Evolutionary conservation across 2,113 vertebrate species (phyloP), one percentile per base, ranked within the genome.

Genomic region (Sinocyclocheilus anshuiensis): DNA sequence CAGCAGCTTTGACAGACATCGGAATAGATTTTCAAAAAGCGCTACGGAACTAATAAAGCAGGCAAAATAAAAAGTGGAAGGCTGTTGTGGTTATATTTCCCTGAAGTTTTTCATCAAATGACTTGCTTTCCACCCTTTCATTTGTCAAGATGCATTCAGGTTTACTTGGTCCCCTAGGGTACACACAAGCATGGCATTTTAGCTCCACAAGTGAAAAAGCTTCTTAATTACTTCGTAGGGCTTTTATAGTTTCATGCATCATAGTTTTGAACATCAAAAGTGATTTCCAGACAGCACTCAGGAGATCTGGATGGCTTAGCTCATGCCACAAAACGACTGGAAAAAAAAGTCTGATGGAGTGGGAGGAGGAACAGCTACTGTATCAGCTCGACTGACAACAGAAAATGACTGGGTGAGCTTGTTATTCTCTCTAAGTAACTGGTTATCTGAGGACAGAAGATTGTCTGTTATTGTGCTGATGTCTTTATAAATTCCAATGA

Each of bases 151-250:
- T 90, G 88, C 85, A 65, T 84, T 77, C 69, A 83, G 87, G 80
- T 88, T 92, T 91, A 85, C 91, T 89, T 84, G 39, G 87, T 88
- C 86, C 77, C 89, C 82, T 39, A 10, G 83, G 90, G 90, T 79
- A 83, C 86, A 88, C 15, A 24, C 80, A 65, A 80, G 67, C 83
- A 29, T 81, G 79, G 89, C 87, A 89, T 90, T 93, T 87, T 84
- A 36, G 89, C 91, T 88, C 39, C 24, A 85, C 86, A 89, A 88
- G 89, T 88, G 84, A 91, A 84, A 92, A 80, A 88, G 88, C 55
- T 84, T 63, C 89, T 89, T 92, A 93, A 93, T 93, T 93, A 92
- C 88, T 86, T 92, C 63, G 74, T 89, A 88, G 86, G 89, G 79
- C 77, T 88, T 91, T 93, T 89, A 71, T 89, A 72, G 71, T 90